phyloP scores from a whole-genome alignment of 2,113 vertebrate species.

The Muntiacus reevesi region DNA sequence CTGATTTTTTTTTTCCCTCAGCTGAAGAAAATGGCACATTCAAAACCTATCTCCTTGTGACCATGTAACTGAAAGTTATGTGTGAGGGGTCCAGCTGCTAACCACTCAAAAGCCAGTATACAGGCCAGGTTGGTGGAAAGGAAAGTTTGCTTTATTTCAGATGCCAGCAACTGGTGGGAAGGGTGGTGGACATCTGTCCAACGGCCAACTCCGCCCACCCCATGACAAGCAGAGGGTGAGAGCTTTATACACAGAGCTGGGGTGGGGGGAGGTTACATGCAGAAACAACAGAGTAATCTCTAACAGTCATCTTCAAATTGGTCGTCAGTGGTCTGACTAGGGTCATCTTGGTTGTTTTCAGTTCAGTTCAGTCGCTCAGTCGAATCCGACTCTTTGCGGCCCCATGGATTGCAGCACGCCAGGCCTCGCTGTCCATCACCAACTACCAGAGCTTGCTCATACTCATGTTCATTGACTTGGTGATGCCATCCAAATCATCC shows the following conservation, averaged over 20 bases:
- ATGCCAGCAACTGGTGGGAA: accelerated
- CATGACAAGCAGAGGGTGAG: background rate
- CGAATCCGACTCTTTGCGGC: accelerated
- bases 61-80: accelerated
- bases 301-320: background rate
- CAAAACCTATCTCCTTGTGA: background rate
- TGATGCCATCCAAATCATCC: background rate
- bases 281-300: background rate
- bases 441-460: background rate
- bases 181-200: background rate
- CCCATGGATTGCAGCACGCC: background rate
- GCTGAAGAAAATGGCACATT: background rate
- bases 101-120: accelerated
- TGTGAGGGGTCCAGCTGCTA: accelerated
- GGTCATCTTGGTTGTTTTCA: background rate
- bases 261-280: accelerated
- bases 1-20: background rate
- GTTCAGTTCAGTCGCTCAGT: background rate
- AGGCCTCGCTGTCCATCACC: background rate
- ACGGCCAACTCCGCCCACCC: accelerated
- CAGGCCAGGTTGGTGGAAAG: background rate
- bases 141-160: background rate
- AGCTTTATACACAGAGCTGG: background rate
- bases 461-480: accelerated
- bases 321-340: background rate